phyloP scores from a whole-genome alignment of 2,888 invertebrate genomes.

The Macrophya annulata region DNA sequence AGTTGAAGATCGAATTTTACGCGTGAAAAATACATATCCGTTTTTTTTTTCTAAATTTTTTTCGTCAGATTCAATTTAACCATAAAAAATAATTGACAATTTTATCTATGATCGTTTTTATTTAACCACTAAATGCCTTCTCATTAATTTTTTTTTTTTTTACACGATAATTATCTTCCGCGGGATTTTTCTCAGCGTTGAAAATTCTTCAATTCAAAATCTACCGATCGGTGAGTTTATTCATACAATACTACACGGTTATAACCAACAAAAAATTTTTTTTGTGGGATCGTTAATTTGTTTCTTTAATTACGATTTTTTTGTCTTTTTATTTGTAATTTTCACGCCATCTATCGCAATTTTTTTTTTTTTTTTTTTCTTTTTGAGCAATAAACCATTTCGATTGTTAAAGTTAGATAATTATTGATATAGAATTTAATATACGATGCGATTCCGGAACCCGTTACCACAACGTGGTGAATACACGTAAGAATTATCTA shows the following conservation, averaged over 20 bases:
- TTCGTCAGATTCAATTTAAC: background rate
- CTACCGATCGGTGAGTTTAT: slow-evolving; percentile 34
- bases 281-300: background rate
- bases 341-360: background rate
- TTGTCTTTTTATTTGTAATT: background rate
- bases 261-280: background rate
- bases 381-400: background rate
- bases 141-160: background rate
- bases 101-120: background rate
- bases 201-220: background rate
- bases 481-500: slow-evolving; percentile 71
- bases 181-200: background rate
- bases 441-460: slow-evolving; percentile 70
- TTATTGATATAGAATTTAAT: background rate
- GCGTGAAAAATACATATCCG: background rate
- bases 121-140: background rate
- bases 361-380: background rate
- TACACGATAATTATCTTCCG: background rate
- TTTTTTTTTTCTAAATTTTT: too few species aligned
- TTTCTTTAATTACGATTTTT: background rate
- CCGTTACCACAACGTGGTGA: slow-evolving; percentile 71
- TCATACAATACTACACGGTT: too few species aligned
- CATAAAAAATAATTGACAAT: background rate
- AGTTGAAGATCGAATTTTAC: slow-evolving; percentile 24
- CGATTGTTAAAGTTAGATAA: background rate